phyloP scores from a whole-genome alignment of 2,888 invertebrate genomes.

The Caenorhabditis drosophilae region DNA sequence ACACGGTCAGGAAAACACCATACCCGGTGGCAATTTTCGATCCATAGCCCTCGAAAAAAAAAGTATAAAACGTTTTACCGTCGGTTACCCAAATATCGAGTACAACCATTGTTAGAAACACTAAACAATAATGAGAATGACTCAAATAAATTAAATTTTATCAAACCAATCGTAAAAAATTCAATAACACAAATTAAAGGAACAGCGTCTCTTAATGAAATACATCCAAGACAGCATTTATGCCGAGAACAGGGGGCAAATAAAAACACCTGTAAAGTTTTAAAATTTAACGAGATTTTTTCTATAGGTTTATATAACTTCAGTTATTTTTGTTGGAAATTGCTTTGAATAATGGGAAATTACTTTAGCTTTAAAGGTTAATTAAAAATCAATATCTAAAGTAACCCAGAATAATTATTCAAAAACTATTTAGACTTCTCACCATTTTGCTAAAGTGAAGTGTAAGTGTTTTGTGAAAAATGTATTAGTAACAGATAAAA shows the following conservation, averaged over 20 bases:
- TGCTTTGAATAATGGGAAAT: no score
- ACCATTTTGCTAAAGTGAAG: not conserved
- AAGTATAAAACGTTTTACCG: constrained; percentile 46
- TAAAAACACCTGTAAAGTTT: constrained; percentile 37
- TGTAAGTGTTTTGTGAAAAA: not conserved
- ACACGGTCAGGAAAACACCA: constrained; percentile 14
- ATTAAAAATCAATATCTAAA: no score
- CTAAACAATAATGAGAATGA: constrained; percentile 19
- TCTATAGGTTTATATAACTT: no score
- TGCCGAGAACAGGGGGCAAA: constrained; percentile 47
- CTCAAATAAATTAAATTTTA: not conserved
- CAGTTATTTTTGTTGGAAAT: no score
- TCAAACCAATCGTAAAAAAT: constrained; percentile 23
- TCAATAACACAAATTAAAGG: constrained; percentile 48
- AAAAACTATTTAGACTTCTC: not conserved
- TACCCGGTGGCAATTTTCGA: constrained; percentile 18
- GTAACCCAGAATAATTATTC: not conserved
- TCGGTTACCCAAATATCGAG: constrained; percentile 45
- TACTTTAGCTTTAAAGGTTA: no score
- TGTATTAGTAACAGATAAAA: no score
- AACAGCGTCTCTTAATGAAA: constrained; percentile 44
- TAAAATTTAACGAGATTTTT: no score
- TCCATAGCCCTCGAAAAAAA: constrained; percentile 42
- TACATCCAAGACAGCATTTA: constrained; percentile 49
- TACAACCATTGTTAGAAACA: constrained; percentile 32